Base-by-base conservation (phyloP, 2,888 invertebrate genomes). In the Pammene aurita region DNA sequence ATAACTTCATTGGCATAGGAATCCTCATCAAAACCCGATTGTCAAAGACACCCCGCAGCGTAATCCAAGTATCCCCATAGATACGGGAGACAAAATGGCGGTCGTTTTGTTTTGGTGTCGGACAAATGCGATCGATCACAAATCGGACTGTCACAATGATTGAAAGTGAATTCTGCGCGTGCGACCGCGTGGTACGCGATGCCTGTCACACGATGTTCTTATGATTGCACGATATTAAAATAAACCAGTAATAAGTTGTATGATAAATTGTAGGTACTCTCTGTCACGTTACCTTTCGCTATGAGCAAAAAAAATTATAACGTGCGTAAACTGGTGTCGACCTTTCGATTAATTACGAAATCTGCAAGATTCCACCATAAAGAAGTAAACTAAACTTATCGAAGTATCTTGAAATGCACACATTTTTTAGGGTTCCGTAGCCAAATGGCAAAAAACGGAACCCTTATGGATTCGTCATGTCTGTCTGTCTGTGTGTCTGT, bases 111-210 rank as follows among this genome's bases (percentile, higher is more conserved):
- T 73, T 75, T 62, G 71, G 67, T 67, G 72, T 70, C 74, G 72
- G 54, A 70, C 71, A 71, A 62, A 67, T 72, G 73, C 78, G 74
- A 86, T 87, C 87, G 82, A 88, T 87, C 87, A 86, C 78, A 78
- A 77, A 38, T 46, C 58, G 71, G 66, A 44, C 71, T 74, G 76
- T 75, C 76, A 76, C 62, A 77, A 78, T 83, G 83, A 84, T 84
- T 77, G 81, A 83, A 62, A 76, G 73, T 78, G 73, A 76, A 74
- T 54, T 74, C 71, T 66, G 48, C 66, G 62, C 64, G 18, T 48
- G 65, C 67, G 74, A 77, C 60, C 67, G 65, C 71, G 80, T 72
- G 82, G 83, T 83, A 81, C 79, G 83, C 76, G 75, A 66, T 67
- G 56, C 56, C 50, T 57, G 64, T 64, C 68, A 58, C 18, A 52